These are phyloP conservation scores for Cacatua alba DNA, from an alignment of 2,113 vertebrate genomes.

Conservation along the genomic window DNA sequence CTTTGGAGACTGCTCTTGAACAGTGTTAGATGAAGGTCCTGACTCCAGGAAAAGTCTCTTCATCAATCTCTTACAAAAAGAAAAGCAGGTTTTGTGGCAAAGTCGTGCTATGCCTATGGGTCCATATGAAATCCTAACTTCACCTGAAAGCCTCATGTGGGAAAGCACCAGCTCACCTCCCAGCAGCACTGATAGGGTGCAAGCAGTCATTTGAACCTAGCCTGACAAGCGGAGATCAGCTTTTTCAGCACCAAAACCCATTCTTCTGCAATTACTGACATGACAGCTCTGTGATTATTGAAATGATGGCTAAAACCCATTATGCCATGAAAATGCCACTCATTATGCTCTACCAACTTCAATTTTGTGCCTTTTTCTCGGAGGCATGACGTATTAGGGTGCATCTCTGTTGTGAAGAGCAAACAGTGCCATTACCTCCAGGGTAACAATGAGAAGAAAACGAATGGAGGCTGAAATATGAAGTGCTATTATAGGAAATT, in stretches of 20 bases:
- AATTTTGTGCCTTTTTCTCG: slow-evolving; percentile 6
- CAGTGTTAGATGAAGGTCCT: background rate
- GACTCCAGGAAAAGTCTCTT: background rate
- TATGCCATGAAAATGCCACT: slow-evolving; percentile 11
- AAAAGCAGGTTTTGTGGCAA: background rate
- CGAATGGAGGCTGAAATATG: background rate
- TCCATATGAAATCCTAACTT: background rate
- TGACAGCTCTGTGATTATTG: background rate
- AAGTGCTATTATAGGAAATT: slow-evolving; percentile 25
- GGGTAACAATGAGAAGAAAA: slow-evolving; percentile 19
- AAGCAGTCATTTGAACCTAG: background rate
- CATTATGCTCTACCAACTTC: background rate
- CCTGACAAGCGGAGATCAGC: background rate
- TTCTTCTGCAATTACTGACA: background rate
- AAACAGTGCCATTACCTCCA: slow-evolving; percentile 1
- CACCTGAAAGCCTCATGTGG: background rate
- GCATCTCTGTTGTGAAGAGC: background rate
- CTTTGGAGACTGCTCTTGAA: background rate
- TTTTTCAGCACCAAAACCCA: background rate
- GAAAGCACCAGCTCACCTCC: background rate
- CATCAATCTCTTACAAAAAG: background rate
- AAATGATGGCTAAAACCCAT: background rate
- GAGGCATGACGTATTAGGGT: background rate
- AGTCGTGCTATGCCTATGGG: background rate
- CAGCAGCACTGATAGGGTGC: background rate